Base-by-base conservation (phyloP, 2,113 vertebrate genomes). In the Etheostoma cragini region DNA sequence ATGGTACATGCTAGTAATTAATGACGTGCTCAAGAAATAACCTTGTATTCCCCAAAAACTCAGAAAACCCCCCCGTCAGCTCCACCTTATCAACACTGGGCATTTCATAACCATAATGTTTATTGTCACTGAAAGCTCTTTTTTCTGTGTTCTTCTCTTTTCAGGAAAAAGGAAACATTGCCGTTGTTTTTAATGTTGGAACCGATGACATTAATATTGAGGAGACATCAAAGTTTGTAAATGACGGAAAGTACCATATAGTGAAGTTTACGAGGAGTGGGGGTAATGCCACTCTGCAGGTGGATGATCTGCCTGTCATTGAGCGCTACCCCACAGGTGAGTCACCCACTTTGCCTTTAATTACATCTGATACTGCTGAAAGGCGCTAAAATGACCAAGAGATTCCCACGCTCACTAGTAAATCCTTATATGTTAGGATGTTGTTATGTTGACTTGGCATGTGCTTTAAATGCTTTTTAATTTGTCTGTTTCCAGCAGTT, bases 241-340 rank as follows among this genome's bases (percentile, higher is more conserved):
- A 99, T 82, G 98, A 99, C 83, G 98, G 98, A 81, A 99, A 98
- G 93, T 99, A 99, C 96, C 98, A 99, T 78, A 96, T 98, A 95
- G 97, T 99, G 87, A 98, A 97, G 94, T 99, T 99, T 95, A 99
- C 98, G 1, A 94, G 98, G 93, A 99, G 98, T 88, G 98, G 98
- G 60, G 98, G 98, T 94, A 99, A 99, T 91, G 98, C 98, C 96
- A 99, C 98, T 2, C 96, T 99, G 80, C 98, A 99, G 96, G 97
- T 99, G 96, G 98, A 99, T 96, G 98, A 97, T 96, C 97, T 98
- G 95, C 98, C 98, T 1, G 95, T 99, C 94, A 99, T 99, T 78
- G 98, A 99, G 94, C 97, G 98, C 61, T 99, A 98, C 91, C 98
- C 98, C 80, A 97, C 97, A 98, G 98, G 98, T 99, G 96, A 97